A percentile compares a stretch with the other conserved stretches of the same genome.
These are phyloP conservation scores for Drosophila limbata DNA, from an alignment of 2,888 invertebrate species.

Conservation along the genomic window DNA sequence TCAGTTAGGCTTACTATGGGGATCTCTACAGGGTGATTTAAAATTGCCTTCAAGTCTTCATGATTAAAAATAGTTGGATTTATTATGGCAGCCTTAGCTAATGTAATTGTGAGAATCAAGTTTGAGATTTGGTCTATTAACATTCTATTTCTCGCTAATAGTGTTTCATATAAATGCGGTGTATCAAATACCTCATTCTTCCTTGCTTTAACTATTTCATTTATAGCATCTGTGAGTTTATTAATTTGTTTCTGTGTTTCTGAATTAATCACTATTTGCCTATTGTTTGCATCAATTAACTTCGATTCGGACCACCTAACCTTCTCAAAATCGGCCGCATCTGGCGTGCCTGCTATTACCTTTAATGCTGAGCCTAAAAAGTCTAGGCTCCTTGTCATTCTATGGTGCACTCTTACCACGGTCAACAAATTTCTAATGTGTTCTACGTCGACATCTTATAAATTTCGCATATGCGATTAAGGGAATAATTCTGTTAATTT, in stretches of 20 bases:
- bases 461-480: conserved; percentile 1
- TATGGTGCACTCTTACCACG: neutral
- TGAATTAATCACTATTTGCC: too few relatives aligned
- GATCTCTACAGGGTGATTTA: neutral
- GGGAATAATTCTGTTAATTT: neutral
- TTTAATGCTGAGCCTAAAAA: neutral
- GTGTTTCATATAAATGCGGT: too few relatives aligned
- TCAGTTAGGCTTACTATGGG: conserved; percentile 1
- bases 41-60: conserved; percentile 6
- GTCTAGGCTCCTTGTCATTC: conserved; percentile 1
- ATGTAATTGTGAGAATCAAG: conserved; percentile 16
- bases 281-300: neutral
- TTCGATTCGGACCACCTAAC: neutral
- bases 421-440: neutral
- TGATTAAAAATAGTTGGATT: conserved; percentile 5
- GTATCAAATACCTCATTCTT: too few relatives aligned
- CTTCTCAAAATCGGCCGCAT: conserved; percentile 1
- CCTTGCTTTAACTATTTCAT: too few relatives aligned
- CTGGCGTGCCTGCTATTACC: conserved; percentile 2
- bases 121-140: conserved; percentile 7
- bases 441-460: neutral
- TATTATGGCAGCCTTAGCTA: conserved; percentile 2
- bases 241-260: too few relatives aligned
- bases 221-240: too few relatives aligned
- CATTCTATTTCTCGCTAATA: neutral